A percentile compares a stretch with the other conserved stretches of the same genome.
Conservation (phyloP, 2,797 vertebrate species). For the Delichon dasypus region DNA sequence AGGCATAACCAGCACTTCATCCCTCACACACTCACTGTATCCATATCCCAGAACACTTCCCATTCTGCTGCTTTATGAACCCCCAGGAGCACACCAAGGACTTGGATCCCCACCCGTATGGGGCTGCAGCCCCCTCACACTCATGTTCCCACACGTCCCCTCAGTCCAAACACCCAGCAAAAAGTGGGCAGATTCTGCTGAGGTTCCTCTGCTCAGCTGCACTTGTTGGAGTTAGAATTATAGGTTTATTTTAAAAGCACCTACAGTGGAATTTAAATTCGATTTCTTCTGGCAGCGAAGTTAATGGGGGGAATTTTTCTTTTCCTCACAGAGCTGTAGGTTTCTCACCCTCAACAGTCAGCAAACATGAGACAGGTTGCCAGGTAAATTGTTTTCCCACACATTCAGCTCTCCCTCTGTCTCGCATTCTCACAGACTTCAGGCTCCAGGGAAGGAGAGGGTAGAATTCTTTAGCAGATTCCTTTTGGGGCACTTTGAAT, state of each 20-base stretch:
- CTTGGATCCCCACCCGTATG: slow-evolving; percentile 22
- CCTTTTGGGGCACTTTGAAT: neutral
- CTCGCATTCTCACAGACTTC: neutral
- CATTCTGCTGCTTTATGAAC: slow-evolving; percentile 35
- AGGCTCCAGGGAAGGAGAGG: neutral
- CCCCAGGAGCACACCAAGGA: neutral
- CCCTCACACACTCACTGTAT: neutral
- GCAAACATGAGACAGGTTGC: neutral
- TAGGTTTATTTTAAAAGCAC: slow-evolving; percentile 15
- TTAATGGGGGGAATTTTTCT: neutral
- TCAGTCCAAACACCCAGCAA: slow-evolving; percentile 33
- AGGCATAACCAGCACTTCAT: neutral
- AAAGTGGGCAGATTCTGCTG: slow-evolving; percentile 7
- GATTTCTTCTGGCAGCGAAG: slow-evolving; percentile 2
- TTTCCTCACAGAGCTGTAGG: neutral
- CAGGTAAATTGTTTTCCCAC: neutral
- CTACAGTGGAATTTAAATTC: neutral
- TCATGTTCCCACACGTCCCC: slow-evolving; percentile 25
- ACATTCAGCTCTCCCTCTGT: neutral
- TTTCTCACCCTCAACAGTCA: slow-evolving; percentile 9
- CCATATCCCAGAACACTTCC: neutral
- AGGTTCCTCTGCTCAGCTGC: neutral
- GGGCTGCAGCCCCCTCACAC: neutral
- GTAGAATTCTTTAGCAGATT: neutral
- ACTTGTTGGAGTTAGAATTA: slow-evolving; percentile 12